Conservation (phyloP, 2,797 vertebrate genomes). For the Pipistrellus pygmaeus region DNA sequence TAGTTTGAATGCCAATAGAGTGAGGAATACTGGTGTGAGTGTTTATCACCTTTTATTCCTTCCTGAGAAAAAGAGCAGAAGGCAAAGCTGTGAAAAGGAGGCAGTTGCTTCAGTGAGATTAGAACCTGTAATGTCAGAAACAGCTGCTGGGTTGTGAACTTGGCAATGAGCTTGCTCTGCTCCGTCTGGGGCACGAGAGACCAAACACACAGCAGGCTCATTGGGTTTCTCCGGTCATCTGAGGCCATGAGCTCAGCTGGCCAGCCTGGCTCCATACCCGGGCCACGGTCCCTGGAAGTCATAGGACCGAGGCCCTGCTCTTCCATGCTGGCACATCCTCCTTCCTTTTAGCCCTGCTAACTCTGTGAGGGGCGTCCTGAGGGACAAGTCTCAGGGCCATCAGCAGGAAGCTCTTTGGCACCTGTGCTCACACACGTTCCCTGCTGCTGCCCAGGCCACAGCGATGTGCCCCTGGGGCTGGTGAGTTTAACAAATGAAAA, state of each 20-base stretch:
- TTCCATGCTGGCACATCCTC: fast-evolving
- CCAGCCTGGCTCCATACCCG: background rate
- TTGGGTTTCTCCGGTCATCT: background rate
- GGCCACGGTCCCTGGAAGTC: background rate
- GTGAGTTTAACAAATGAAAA: background rate
- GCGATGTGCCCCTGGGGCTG: fast-evolving
- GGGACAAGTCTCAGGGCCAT: fast-evolving
- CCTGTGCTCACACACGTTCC: fast-evolving
- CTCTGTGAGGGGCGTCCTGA: fast-evolving
- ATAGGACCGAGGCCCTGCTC: too few species aligned
- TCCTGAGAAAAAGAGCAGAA: background rate
- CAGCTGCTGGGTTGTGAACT: fast-evolving
- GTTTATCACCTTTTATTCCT: fast-evolving
- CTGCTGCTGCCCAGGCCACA: background rate
- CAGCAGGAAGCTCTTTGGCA: fast-evolving
- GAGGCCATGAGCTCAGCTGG: background rate
- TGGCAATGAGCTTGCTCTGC: fast-evolving
- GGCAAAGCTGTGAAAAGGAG: fast-evolving
- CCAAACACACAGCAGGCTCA: background rate
- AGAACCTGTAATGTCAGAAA: fast-evolving
- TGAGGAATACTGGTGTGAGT: fast-evolving
- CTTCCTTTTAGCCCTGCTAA: background rate
- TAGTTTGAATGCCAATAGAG: fast-evolving
- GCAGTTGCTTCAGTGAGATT: fast-evolving
- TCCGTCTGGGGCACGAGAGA: background rate